A percentile compares a stretch with the other conserved stretches of the same genome.
Evolutionary conservation across 2,113 vertebrate genomes (phyloP).

Genomic region (Xiphophorus couchianus): DNA sequence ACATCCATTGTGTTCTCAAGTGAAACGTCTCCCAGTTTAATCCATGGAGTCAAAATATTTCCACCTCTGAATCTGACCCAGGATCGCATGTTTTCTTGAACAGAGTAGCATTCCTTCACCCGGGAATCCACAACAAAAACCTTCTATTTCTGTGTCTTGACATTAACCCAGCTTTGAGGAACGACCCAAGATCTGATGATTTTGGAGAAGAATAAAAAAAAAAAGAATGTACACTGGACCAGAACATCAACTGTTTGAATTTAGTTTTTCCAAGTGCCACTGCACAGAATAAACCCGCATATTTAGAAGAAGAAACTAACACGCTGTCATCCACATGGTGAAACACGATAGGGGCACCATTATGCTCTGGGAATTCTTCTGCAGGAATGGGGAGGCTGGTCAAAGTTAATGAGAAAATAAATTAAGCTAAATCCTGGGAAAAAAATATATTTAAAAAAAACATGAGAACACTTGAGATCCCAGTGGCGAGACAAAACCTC

Average conservation of each 20-base stretch:
- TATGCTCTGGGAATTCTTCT: not conserved
- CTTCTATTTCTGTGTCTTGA: slow-evolving; percentile 44
- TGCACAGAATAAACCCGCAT: too few species aligned
- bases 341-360: not conserved
- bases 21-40: slow-evolving; percentile 58
- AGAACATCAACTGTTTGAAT: too few species aligned
- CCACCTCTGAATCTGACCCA: slow-evolving; percentile 47
- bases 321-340: not conserved
- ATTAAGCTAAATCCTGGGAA: not conserved
- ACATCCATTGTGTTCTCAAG: slow-evolving; percentile 66
- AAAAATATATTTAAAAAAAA: too few species aligned
- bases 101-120: slow-evolving; percentile 48
- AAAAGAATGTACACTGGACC: too few species aligned
- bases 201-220: too few species aligned
- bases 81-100: slow-evolving; percentile 11
- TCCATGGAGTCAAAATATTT: slow-evolving; percentile 57
- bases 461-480: not conserved
- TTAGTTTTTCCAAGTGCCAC: too few species aligned
- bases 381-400: not conserved
- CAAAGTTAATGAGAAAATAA: not conserved
- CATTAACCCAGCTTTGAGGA: slow-evolving; percentile 4
- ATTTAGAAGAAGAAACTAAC: too few species aligned
- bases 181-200: slow-evolving; percentile 15
- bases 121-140: slow-evolving; percentile 51
- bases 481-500: not conserved